These are phyloP conservation scores for Batillaria attramentaria DNA, from an alignment of 1,140 invertebrate species.

Conservation along the genomic window DNA sequence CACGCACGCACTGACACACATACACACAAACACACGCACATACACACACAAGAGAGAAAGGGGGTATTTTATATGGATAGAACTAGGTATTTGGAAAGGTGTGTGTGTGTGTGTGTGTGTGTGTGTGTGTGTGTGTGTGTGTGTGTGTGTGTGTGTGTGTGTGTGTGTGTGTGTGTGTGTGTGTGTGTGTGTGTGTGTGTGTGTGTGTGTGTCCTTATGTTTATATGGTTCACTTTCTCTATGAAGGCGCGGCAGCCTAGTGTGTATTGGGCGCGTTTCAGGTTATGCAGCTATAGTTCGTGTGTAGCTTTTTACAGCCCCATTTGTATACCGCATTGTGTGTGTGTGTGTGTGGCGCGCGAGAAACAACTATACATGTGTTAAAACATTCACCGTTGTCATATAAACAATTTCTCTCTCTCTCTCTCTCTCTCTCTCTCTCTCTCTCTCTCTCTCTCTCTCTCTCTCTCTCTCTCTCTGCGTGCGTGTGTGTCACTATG, in stretches of 20 bases:
- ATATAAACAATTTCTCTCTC: too few species aligned
- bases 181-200: neutral
- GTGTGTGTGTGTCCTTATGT: neutral
- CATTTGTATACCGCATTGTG: too few species aligned
- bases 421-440: too few species aligned
- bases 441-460: neutral
- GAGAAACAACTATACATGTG: too few species aligned
- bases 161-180: neutral
- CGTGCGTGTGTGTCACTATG: neutral
- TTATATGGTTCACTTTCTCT: neutral
- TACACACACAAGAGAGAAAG: neutral
- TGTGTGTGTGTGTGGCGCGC: too few species aligned
- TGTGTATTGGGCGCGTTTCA: too few species aligned
- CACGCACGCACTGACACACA: neutral
- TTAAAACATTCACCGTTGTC: too few species aligned
- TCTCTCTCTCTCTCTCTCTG: neutral
- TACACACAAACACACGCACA: neutral
- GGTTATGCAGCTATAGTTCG: too few species aligned
- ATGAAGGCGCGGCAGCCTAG: neutral
- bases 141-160: neutral
- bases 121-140: neutral
- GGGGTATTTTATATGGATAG: neutral
- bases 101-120: neutral
- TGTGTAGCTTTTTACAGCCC: too few species aligned
- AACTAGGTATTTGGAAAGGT: neutral